Conservation (phyloP, 2,113 vertebrate species). For the Tetrao urogallus region DNA sequence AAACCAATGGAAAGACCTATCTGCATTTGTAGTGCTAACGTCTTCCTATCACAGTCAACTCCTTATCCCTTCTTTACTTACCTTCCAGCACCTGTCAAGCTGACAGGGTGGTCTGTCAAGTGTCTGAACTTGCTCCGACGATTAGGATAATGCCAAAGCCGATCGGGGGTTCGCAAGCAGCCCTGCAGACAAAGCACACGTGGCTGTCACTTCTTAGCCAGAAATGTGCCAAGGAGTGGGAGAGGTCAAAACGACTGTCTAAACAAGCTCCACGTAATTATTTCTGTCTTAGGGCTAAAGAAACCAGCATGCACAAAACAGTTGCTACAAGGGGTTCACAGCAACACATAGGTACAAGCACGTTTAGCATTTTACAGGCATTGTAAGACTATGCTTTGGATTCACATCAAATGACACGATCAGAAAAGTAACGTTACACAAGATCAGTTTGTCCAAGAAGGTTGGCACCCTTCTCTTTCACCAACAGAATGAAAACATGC, state of each 20-base stretch:
- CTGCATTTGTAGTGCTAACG: rapidly evolving
- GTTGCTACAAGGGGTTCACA: rapidly evolving
- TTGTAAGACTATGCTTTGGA: neutral
- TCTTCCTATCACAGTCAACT: neutral
- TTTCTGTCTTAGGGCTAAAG: neutral
- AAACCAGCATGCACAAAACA: neutral
- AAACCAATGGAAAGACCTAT: neutral
- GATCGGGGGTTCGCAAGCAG: slow-evolving; percentile 73
- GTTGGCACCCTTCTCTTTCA: neutral
- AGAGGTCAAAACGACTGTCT: neutral
- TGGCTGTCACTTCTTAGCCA: neutral
- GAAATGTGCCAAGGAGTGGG: neutral
- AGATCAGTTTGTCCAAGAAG: neutral
- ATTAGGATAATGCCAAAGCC: slow-evolving; percentile 86
- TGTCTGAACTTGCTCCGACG: slow-evolving; percentile 82
- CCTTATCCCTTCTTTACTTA: slow-evolving; percentile 53
- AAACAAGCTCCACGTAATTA: neutral
- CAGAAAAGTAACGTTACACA: neutral
- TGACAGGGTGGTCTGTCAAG: slow-evolving; percentile 85
- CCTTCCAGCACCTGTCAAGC: slow-evolving; percentile 86
- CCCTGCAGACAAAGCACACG: slow-evolving; percentile 67
- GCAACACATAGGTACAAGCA: neutral
- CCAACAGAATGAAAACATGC: rapidly evolving
- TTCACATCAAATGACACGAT: rapidly evolving
- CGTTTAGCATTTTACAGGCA: rapidly evolving